Evolutionary conservation across 64 coral and sea anemone species (phyloP), one percentile per base, ranked within the genome.

Genomic region (Montipora capricornis): DNA sequence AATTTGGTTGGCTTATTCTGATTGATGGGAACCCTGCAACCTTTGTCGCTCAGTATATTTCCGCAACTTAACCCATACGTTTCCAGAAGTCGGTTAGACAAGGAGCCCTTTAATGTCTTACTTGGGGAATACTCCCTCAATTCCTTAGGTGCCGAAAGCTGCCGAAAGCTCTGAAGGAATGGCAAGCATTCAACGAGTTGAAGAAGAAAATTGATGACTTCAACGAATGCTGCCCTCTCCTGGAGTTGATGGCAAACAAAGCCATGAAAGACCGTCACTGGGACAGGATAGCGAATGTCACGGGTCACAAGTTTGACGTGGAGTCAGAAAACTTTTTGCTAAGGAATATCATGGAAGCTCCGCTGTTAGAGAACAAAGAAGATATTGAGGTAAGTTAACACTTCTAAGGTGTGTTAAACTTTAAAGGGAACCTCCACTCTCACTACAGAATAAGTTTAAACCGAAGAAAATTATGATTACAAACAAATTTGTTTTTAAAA

Each of bases 141-240:
- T 76, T 57, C 4, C 2, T 84, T 10, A 97, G 96, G 75, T 97
- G 96, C n/a, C 96, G 96, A 67, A 97, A 97, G 84, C 89, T 97
- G 44, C 96, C 96, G 10, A 97, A 97, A 82, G 96, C 96, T n/a
- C 75, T 97, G 44, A 94, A 91, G 58, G 96, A 97, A 47, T 97
- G 96, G 96, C 93, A 97, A 50, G 96, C 96, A n/a, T 97, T 95
- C n/a, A 94, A 94, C 8, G 96, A 97, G 66, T 46, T 97, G 0
- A 97, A 97, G 53, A 94, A 97, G 71, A 97, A 94, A 58, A 92
- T 97, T 44, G 96, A 97, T 50, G 96, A 97, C 60, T 97, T 97
- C 78, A 97, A 90, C 68, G 96, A 97, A 37, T 94, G 93, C 76
- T 97, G 96, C 67, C 96, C 96, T 22, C 73, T 97, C 49, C 69